A percentile compares a stretch with the other conserved stretches of the same genome.
Conservation (phyloP, 1,140 invertebrate genomes). For the Goniozus legneri region DNA sequence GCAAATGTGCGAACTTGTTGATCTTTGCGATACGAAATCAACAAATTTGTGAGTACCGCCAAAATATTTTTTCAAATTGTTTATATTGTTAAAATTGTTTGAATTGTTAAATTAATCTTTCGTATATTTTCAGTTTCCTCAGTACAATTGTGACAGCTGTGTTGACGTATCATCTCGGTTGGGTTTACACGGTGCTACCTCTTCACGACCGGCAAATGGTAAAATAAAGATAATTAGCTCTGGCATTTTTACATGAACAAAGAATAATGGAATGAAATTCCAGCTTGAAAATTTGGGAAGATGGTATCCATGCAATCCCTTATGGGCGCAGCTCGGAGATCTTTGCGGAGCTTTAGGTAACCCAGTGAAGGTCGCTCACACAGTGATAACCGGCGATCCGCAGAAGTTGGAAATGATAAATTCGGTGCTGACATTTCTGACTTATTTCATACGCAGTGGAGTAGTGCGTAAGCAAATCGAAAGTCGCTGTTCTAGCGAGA, state of each 20-base stretch:
- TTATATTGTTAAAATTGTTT: background rate
- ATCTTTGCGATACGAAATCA: conserved; percentile 45
- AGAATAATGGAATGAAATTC: no score
- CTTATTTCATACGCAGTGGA: conserved; percentile 71
- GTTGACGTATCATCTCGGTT: conserved; percentile 84
- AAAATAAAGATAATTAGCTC: conserved; percentile 13
- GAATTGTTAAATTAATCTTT: background rate
- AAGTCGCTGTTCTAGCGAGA: conserved; percentile 28
- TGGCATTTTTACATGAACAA: background rate
- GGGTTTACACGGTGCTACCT: conserved; percentile 74
- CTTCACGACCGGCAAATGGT: conserved; percentile 37
- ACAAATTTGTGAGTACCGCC: conserved; percentile 46
- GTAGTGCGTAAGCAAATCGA: conserved; percentile 38
- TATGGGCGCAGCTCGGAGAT: conserved; percentile 84
- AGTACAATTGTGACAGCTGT: conserved; percentile 85
- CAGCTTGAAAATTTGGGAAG: conserved; percentile 50
- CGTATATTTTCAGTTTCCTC: conserved; percentile 70
- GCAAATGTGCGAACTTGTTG: conserved; percentile 44
- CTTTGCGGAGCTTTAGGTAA: conserved; percentile 78
- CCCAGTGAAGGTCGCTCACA: conserved; percentile 71
- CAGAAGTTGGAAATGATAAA: conserved; percentile 64
- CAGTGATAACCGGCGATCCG: conserved; percentile 71
- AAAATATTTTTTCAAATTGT: conserved; percentile 10
- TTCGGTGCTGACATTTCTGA: conserved; percentile 66
- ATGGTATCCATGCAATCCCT: conserved; percentile 67